A percentile compares a stretch with the other conserved stretches of the same genome.
Evolutionary conservation across 2,888 invertebrate species (phyloP).

Genomic region (Agapostemon virescens): DNA sequence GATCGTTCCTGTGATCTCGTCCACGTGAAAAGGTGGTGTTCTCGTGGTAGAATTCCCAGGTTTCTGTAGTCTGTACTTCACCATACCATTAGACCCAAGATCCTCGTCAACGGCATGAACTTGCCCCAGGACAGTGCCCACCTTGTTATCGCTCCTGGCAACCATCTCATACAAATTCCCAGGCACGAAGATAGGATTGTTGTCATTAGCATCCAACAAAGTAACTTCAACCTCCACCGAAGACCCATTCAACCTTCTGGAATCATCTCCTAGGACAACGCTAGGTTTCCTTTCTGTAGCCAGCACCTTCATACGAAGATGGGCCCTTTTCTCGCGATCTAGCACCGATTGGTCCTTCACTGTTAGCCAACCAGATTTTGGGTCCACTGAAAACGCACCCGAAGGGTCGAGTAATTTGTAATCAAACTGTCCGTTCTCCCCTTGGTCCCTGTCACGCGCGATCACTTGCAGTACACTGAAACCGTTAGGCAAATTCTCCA

Average conservation of each 20-base stretch:
- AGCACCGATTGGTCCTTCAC: constrained; percentile 88
- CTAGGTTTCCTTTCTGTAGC: constrained; percentile 89
- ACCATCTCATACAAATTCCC: constrained; percentile 92
- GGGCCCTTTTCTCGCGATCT: constrained; percentile 89
- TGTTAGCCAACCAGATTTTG: constrained; percentile 91
- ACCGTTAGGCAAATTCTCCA: constrained; percentile 94
- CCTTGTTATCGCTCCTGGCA: constrained; percentile 84
- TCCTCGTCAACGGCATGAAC: constrained; percentile 92
- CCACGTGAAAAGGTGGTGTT: constrained; percentile 87
- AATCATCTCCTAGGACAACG: constrained; percentile 80
- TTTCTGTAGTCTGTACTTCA: constrained; percentile 88
- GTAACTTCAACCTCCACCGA: constrained; percentile 90
- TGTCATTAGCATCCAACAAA: constrained; percentile 94
- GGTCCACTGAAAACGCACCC: constrained; percentile 90
- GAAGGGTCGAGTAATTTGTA: constrained; percentile 88
- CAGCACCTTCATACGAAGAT: constrained; percentile 88
- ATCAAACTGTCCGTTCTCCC: constrained; percentile 91
- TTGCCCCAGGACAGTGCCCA: constrained; percentile 89
- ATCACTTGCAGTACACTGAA: constrained; percentile 86
- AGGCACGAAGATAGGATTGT: constrained; percentile 92
- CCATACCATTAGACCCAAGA: constrained; percentile 88
- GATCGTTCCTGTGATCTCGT: constrained; percentile 87
- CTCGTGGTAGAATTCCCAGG: constrained; percentile 85
- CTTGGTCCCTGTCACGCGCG: constrained; percentile 91
- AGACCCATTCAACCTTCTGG: constrained; percentile 69